Evolutionary conservation across 2,797 vertebrate species (phyloP).

Genomic region (Thalassophryne amazonica): DNA sequence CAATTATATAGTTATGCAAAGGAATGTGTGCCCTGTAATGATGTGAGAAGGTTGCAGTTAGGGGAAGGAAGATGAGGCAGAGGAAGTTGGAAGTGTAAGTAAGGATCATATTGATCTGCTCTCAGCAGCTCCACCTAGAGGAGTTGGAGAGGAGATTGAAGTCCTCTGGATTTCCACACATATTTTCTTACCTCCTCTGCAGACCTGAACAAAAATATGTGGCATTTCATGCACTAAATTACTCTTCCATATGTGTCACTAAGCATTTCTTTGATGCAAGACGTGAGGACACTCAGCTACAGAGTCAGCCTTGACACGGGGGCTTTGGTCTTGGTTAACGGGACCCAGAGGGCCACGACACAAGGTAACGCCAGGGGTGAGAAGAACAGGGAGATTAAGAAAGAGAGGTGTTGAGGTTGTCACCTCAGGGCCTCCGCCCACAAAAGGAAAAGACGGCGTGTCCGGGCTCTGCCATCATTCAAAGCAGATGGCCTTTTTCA

Average conservation of each 20-base stretch:
- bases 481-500: constrained; percentile 76
- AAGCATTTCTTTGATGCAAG: constrained; percentile 52
- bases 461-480: constrained; percentile 63
- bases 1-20: background rate
- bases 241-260: constrained; percentile 40
- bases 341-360: constrained; percentile 54
- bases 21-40: background rate
- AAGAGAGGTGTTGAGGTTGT: constrained; percentile 74
- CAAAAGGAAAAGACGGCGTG: constrained; percentile 45
- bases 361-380: constrained; percentile 57
- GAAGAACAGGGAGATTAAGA: constrained; percentile 67
- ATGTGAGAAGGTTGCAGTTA: constrained; percentile 5
- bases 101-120: constrained; percentile 12
- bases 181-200: constrained; percentile 6
- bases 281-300: constrained; percentile 48
- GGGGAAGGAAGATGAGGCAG: background rate
- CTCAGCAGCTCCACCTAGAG: constrained; percentile 73
- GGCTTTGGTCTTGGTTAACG: constrained; percentile 56
- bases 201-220: constrained; percentile 25
- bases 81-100: background rate
- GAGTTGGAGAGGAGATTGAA: constrained; percentile 29
- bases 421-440: constrained; percentile 67
- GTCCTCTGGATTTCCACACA: constrained; percentile 1
- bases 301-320: constrained; percentile 53
- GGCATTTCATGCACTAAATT: constrained; percentile 24